A percentile compares a stretch with the other conserved stretches of the same genome.
These are phyloP conservation scores for Girardinus metallicus DNA, from an alignment of 2,797 vertebrate genomes.

Conservation along the genomic window DNA sequence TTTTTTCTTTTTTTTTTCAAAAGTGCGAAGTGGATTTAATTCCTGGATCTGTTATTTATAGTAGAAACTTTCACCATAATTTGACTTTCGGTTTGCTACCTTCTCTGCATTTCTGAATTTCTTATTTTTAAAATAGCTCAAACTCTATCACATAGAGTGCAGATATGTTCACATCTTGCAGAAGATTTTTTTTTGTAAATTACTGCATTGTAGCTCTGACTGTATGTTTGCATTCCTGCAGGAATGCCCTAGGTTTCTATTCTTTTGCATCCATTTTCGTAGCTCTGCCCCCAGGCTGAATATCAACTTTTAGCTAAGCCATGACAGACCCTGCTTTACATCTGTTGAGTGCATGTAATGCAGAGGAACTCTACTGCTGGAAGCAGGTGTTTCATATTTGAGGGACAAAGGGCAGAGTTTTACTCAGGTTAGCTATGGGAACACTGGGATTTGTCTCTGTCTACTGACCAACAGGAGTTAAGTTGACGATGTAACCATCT, in stretches of 20 bases:
- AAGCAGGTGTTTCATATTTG: too few relatives aligned
- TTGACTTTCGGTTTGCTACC: not conserved
- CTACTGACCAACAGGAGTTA: slow-evolving; percentile 89
- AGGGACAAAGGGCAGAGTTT: not conserved
- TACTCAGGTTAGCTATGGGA: not conserved
- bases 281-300: not conserved
- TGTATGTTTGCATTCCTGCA: not conserved
- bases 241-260: not conserved
- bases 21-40: not conserved
- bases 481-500: slow-evolving; percentile 91
- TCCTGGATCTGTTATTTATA: not conserved
- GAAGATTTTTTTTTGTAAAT: not conserved
- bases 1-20: not conserved
- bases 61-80: not conserved
- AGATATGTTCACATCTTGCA: not conserved
- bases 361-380: not conserved
- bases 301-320: not conserved
- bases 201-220: not conserved
- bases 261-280: not conserved
- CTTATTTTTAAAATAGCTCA: not conserved
- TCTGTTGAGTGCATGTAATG: not conserved
- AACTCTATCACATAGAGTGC: not conserved
- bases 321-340: not conserved
- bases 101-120: not conserved
- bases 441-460: not conserved